Percentiles rank a stretch among this genome's conserved stretches.
phyloP scores from a whole-genome alignment of 1,140 invertebrate genomes.

The Papilio dardanus region DNA sequence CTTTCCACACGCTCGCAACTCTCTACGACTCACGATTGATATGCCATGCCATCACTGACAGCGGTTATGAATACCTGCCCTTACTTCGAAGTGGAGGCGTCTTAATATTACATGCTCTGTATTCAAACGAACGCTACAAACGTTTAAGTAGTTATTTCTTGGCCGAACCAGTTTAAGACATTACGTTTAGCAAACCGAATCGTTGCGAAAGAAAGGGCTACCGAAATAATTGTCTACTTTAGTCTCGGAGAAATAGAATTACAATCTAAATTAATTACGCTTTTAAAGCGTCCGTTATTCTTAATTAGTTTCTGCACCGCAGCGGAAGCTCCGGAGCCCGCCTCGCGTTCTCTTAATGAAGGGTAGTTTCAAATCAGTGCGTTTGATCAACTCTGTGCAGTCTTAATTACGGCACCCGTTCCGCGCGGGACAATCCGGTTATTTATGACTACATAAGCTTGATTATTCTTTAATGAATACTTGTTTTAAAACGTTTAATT shows the following conservation, averaged over 20 bases:
- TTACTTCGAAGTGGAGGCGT: constrained; percentile 14
- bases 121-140: constrained; percentile 31
- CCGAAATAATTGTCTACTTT: constrained; percentile 82
- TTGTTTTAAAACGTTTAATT: constrained; percentile 84
- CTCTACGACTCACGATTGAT: constrained; percentile 22
- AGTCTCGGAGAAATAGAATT: constrained; percentile 82
- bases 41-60: constrained; percentile 39
- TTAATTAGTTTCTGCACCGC: constrained; percentile 83
- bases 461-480: constrained; percentile 84
- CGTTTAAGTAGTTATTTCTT: constrained; percentile 38
- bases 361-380: constrained; percentile 82
- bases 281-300: constrained; percentile 83
- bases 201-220: constrained; percentile 80
- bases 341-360: constrained; percentile 80
- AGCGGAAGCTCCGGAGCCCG: constrained; percentile 76
- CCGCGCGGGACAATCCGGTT: constrained; percentile 81
- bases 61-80: constrained; percentile 37
- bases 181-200: constrained; percentile 78
- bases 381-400: constrained; percentile 83
- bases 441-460: constrained; percentile 84
- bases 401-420: constrained; percentile 82
- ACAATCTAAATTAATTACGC: constrained; percentile 83
- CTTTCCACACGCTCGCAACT: constrained; percentile 55
- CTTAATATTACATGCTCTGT: constrained; percentile 12
- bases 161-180: constrained; percentile 79